phyloP scores from a whole-genome alignment of 2,797 vertebrate species.

The Leptodactylus fallax region DNA sequence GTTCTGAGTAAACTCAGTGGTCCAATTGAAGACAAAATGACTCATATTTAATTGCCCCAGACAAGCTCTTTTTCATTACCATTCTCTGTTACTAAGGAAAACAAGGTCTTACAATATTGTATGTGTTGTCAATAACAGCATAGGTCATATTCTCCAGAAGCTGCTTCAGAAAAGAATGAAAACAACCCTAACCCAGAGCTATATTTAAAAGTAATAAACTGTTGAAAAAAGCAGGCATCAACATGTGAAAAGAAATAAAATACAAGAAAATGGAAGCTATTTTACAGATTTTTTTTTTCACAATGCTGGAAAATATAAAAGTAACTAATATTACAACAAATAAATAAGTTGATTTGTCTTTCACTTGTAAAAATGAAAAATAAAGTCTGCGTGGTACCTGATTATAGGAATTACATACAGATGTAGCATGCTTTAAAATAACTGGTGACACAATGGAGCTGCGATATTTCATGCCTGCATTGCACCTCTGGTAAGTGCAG shows the following conservation, averaged over 20 bases:
- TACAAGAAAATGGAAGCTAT: not conserved
- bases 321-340: not conserved
- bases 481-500: too few species aligned
- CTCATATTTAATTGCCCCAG: conserved; percentile 41
- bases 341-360: not conserved
- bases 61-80: conserved; percentile 32
- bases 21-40: conserved; percentile 44
- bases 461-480: too few species aligned
- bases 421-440: too few species aligned
- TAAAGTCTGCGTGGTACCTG: too few species aligned
- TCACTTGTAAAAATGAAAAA: not conserved
- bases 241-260: not conserved
- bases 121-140: conserved; percentile 22
- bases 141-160: conserved; percentile 19
- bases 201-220: not conserved
- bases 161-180: not conserved
- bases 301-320: not conserved
- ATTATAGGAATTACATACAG: too few species aligned
- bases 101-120: conserved; percentile 10
- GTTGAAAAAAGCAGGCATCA: not conserved
- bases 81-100: conserved; percentile 22
- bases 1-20: conserved; percentile 31
- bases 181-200: not conserved
- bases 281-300: not conserved
- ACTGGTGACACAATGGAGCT: too few species aligned